These are phyloP conservation scores for Leucoma salicis DNA, from an alignment of 2,888 invertebrate species.

Conservation along the genomic window DNA sequence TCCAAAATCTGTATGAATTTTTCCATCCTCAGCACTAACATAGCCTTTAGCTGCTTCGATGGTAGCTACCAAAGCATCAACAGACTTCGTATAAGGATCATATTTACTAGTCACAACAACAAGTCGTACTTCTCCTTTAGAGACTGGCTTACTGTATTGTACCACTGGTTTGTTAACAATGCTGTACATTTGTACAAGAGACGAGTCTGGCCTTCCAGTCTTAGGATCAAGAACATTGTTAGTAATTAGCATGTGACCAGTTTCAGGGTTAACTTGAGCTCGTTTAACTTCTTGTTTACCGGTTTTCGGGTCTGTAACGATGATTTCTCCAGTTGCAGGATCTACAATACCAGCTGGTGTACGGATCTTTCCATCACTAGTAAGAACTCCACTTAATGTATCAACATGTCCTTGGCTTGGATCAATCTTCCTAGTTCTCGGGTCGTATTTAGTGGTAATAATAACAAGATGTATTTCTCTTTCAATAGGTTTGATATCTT, in stretches of 20 bases:
- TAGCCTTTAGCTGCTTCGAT: constrained; percentile 81
- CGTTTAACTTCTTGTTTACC: constrained; percentile 82
- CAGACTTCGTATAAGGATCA: constrained; percentile 82
- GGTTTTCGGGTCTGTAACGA: constrained; percentile 67
- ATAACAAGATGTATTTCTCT: constrained; percentile 82
- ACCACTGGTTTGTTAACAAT: constrained; percentile 70
- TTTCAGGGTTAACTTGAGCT: constrained; percentile 76
- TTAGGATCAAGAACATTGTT: constrained; percentile 81
- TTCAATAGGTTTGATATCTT: constrained; percentile 63
- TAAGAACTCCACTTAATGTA: constrained; percentile 83
- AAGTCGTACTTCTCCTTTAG: constrained; percentile 68
- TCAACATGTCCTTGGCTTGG: constrained; percentile 68
- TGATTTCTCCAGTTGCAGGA: constrained; percentile 81
- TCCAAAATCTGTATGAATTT: constrained; percentile 82
- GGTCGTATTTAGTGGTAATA: constrained; percentile 83
- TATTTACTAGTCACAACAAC: constrained; percentile 78
- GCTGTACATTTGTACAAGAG: constrained; percentile 74
- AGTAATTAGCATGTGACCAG: constrained; percentile 81
- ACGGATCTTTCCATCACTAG: constrained; percentile 71
- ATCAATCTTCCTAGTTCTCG: constrained; percentile 74
- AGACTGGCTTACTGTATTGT: constrained; percentile 60
- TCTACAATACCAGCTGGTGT: constrained; percentile 86
- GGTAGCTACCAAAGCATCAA: constrained; percentile 78
- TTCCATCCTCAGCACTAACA: constrained; percentile 76
- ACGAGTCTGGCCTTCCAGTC: constrained; percentile 83